These are phyloP conservation scores for Thrips palmi DNA, from an alignment of 1,140 invertebrate genomes.

Conservation along the genomic window DNA sequence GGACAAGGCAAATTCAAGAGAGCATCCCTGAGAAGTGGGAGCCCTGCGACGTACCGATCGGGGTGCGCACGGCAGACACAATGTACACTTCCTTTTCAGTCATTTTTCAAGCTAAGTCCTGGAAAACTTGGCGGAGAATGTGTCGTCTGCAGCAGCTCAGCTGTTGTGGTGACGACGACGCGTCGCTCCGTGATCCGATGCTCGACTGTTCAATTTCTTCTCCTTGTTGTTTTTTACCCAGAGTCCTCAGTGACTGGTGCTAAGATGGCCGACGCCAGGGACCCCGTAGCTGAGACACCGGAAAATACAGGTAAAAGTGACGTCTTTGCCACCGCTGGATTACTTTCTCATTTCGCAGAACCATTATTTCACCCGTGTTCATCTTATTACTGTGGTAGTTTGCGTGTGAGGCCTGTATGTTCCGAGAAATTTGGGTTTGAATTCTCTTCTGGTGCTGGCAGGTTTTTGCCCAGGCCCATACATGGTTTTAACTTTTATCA, in stretches of 20 bases:
- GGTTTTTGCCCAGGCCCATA: neutral
- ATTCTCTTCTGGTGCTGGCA: neutral
- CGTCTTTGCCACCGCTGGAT: slow-evolving; percentile 18
- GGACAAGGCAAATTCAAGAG: too few relatives aligned
- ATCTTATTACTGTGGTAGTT: slow-evolving; percentile 1
- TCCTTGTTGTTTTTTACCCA: slow-evolving; percentile 3
- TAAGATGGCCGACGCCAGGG: slow-evolving; percentile 41
- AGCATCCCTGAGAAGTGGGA: too few relatives aligned
- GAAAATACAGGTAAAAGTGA: slow-evolving; percentile 31
- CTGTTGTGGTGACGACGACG: slow-evolving; percentile 1
- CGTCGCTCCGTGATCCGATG: neutral
- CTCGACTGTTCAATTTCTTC: slow-evolving; percentile 13
- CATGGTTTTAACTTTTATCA: slow-evolving; percentile 4
- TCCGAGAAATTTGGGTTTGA: neutral
- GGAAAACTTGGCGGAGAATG: neutral
- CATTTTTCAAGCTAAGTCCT: neutral
- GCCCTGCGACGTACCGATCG: too few relatives aligned
- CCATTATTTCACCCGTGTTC: slow-evolving; percentile 1
- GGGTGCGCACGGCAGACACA: slow-evolving; percentile 42
- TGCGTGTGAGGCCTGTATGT: neutral
- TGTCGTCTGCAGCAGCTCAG: neutral
- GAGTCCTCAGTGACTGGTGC: slow-evolving; percentile 26
- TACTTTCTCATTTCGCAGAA: slow-evolving; percentile 14
- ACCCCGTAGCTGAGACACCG: slow-evolving; percentile 31
- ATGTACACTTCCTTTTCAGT: slow-evolving; percentile 21